Conservation (phyloP, 2,113 vertebrate genomes). For the Trogon melanurus region DNA sequence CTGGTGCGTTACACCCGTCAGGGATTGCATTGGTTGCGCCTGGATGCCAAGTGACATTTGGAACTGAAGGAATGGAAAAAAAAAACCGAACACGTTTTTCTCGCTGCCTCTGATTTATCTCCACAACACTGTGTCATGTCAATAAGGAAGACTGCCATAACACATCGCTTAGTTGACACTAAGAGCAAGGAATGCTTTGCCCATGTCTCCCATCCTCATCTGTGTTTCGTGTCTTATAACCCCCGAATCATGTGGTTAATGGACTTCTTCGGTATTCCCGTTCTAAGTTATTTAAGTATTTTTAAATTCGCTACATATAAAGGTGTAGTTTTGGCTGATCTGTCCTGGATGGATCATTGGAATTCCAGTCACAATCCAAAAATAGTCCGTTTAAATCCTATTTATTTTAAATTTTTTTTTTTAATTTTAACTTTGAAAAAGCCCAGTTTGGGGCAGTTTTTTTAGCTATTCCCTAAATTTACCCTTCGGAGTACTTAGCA, state of each 20-base stretch:
- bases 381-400: constrained; percentile 76
- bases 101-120: constrained; percentile 82
- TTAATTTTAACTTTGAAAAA: constrained; percentile 62
- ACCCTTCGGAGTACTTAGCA: constrained; percentile 75
- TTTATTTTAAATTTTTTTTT: constrained; percentile 79
- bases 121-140: constrained; percentile 93
- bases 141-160: constrained; percentile 86
- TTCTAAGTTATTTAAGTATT: constrained; percentile 79
- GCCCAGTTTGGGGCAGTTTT: constrained; percentile 66
- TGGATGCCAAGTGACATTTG: constrained; percentile 89
- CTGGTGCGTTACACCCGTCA: constrained; percentile 97
- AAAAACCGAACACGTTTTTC: constrained; percentile 54
- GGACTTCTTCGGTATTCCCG: constrained; percentile 68
- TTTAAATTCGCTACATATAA: constrained; percentile 69
- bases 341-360: constrained; percentile 68
- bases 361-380: constrained; percentile 72
- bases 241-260: constrained; percentile 55
- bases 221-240: constrained; percentile 51
- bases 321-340: constrained; percentile 64
- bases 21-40: constrained; percentile 96
- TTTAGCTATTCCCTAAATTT: constrained; percentile 77
- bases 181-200: constrained; percentile 78
- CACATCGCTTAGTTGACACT: constrained; percentile 76
- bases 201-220: constrained; percentile 67
- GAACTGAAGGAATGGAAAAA: constrained; percentile 69